A percentile compares a stretch with the other conserved stretches of the same genome.
Conservation (phyloP, 2,797 vertebrate genomes). For the Centroberyx gerrardi region DNA sequence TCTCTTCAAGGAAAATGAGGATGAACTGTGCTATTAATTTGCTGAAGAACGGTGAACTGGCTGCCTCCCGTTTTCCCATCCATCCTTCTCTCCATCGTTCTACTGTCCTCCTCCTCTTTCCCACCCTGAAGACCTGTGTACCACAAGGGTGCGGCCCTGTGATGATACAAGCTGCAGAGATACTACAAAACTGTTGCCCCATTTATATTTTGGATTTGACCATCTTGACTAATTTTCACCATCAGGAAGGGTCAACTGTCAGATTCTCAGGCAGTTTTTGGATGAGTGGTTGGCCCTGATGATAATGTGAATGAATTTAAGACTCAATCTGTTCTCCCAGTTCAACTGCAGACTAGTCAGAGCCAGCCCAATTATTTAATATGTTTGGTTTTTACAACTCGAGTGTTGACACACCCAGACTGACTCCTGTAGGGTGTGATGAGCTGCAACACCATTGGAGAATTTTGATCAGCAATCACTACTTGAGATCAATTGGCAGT, state of each 20-base stretch:
- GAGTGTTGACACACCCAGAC: constrained; percentile 51
- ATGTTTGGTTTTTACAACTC: constrained; percentile 60
- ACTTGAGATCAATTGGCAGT: constrained; percentile 25
- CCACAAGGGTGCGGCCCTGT: constrained; percentile 42
- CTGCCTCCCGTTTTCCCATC: constrained; percentile 23
- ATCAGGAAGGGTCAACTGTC: constrained; percentile 78
- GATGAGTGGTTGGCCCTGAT: constrained; percentile 65
- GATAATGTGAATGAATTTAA: constrained; percentile 72
- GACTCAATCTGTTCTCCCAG: constrained; percentile 68
- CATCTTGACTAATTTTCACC: constrained; percentile 65
- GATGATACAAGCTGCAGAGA: constrained; percentile 4
- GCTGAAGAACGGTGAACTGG: constrained; percentile 57
- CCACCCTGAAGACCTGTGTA: constrained; percentile 42
- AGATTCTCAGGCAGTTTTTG: constrained; percentile 70
- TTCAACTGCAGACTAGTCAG: constrained; percentile 62
- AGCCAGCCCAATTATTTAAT: constrained; percentile 60
- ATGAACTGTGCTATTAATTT: constrained; percentile 70
- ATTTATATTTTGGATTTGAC: constrained; percentile 40
- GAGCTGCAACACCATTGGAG: not conserved
- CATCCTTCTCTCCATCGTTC: not conserved
- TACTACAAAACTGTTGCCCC: constrained; percentile 9
- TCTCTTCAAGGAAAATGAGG: constrained; percentile 62
- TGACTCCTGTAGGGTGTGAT: constrained; percentile 5
- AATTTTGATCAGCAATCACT: not conserved
- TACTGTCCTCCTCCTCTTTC: not conserved